Conservation (phyloP, 2,888 invertebrate species). For the Pomacea canaliculata region DNA sequence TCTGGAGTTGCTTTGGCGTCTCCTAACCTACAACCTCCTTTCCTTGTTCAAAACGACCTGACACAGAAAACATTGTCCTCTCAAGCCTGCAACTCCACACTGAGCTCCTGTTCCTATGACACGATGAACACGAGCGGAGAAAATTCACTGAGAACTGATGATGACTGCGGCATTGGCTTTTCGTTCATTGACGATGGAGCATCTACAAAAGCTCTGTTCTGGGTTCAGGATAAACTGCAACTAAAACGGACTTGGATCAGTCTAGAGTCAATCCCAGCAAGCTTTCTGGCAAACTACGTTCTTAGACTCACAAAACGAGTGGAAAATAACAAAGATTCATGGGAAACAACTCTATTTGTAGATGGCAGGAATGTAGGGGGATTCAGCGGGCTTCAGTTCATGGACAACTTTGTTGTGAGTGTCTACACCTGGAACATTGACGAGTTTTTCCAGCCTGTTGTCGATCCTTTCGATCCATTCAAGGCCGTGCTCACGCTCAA, state of each 20-base stretch:
- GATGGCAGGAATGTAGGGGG: constrained; percentile 37
- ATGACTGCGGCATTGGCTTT: constrained; percentile 2
- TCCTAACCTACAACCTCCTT: constrained; percentile 7
- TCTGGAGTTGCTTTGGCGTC: constrained; percentile 11
- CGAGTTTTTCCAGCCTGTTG: constrained; percentile 1
- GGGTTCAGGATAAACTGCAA: constrained; percentile 13
- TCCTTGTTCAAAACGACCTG: constrained; percentile 3
- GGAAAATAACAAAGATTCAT: constrained; percentile 34
- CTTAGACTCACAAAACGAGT: not conserved
- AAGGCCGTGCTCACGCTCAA: not conserved
- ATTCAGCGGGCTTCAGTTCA: constrained; percentile 25
- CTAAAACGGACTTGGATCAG: constrained; percentile 8
- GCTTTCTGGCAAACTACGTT: not conserved
- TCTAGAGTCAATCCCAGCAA: not conserved
- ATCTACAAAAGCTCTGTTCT: not conserved
- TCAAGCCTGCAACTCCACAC: not conserved
- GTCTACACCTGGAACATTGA: constrained; percentile 16
- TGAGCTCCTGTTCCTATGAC: not conserved
- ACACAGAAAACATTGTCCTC: constrained; percentile 7
- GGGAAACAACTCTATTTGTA: constrained; percentile 39
- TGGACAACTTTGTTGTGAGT: not conserved
- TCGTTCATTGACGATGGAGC: not conserved
- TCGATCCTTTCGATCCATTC: not conserved
- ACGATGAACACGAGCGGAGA: not conserved
- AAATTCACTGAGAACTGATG: not conserved